Evolutionary conservation across 1,140 invertebrate species (phyloP).

Genomic region (Trialeurodes vaporariorum): DNA sequence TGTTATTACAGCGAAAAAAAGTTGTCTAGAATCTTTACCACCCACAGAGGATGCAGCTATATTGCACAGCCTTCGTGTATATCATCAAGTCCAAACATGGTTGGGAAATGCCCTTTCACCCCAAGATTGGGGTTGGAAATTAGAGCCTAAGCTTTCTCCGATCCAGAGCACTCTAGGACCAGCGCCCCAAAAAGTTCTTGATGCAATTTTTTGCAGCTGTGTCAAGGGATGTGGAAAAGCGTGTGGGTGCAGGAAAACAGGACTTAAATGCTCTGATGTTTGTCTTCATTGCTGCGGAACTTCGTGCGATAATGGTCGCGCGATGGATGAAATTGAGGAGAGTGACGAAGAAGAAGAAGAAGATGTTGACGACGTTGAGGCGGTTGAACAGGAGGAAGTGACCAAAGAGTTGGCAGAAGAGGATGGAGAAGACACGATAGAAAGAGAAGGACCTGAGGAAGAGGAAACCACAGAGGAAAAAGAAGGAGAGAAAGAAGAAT

Average conservation of each 20-base stretch:
- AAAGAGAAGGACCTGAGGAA: constrained; percentile 9
- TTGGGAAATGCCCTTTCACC: constrained; percentile 10
- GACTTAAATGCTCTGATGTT: background rate
- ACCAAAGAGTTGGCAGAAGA: background rate
- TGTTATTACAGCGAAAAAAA: too few relatives aligned
- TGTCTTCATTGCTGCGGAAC: background rate
- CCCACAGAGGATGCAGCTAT: too few relatives aligned
- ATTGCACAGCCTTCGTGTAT: constrained; percentile 10
- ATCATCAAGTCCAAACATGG: constrained; percentile 13
- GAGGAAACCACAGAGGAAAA: constrained; percentile 9
- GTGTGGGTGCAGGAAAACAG: constrained; percentile 5
- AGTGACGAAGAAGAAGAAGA: background rate
- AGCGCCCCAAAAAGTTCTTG: constrained; percentile 1
- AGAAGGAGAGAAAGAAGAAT: constrained; percentile 8
- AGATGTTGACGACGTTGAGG: background rate
- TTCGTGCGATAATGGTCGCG: background rate
- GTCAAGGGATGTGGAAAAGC: constrained; percentile 1
- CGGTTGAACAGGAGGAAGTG: background rate
- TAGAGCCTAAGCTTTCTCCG: constrained; percentile 2
- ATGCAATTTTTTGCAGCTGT: constrained; percentile 7
- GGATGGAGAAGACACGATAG: background rate
- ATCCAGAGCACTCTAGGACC: background rate
- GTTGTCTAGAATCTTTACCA: too few relatives aligned
- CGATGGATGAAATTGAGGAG: too few relatives aligned
- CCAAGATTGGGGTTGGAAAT: constrained; percentile 9